Percentiles rank a stretch among this genome's conserved stretches.
Conservation (phyloP, 2,113 vertebrate genomes). For the Prionailurus bengalensis region DNA sequence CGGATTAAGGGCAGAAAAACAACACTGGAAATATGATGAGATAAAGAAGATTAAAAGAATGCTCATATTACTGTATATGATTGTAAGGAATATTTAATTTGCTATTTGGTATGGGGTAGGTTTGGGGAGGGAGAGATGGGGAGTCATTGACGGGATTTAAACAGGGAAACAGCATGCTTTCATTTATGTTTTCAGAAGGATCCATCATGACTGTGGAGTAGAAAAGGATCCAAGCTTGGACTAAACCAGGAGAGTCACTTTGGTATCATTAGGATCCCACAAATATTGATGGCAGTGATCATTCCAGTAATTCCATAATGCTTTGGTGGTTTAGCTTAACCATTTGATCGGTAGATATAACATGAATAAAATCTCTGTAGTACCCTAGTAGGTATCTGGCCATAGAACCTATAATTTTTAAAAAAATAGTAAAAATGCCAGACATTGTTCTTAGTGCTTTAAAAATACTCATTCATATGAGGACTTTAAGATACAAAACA, state of each 20-base stretch:
- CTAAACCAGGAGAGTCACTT: conserved; percentile 5
- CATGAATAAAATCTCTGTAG: not conserved
- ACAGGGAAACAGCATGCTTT: not conserved
- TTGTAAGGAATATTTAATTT: conserved; percentile 46
- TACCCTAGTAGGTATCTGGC: not conserved
- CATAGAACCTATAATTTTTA: not conserved
- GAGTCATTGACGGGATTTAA: not conserved
- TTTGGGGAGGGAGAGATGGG: not conserved
- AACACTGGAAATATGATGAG: not conserved
- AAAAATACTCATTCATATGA: not conserved
- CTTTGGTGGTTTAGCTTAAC: not conserved
- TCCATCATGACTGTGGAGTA: not conserved
- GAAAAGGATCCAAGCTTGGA: not conserved
- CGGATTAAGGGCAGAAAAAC: not conserved
- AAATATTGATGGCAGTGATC: not conserved
- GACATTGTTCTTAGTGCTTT: not conserved
- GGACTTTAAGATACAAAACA: no score
- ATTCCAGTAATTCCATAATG: conserved; percentile 1
- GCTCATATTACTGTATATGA: not conserved
- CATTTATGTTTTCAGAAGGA: not conserved
- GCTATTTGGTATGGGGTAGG: not conserved
- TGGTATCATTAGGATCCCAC: not conserved
- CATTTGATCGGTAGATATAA: not conserved
- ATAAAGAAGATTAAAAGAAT: not conserved
- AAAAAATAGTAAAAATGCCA: not conserved